Evolutionary conservation across 2,113 vertebrate genomes (phyloP).

Genomic region (Myrmecobius fasciatus): DNA sequence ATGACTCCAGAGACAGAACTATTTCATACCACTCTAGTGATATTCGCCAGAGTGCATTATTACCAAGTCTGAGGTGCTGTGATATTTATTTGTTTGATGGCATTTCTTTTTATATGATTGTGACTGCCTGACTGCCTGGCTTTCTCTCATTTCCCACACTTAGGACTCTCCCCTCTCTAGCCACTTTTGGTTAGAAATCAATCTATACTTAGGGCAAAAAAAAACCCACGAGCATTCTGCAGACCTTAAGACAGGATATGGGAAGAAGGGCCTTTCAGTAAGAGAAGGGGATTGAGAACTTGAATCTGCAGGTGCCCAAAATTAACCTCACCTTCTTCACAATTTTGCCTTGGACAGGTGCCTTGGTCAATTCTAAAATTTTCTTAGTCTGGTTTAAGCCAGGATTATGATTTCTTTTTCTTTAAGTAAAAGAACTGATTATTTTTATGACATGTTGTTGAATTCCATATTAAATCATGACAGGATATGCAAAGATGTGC

Average conservation of each 20-base stretch:
- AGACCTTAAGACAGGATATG: neutral
- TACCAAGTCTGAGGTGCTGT: neutral
- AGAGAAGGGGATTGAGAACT: neutral
- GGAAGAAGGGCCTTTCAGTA: neutral
- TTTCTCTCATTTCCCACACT: neutral
- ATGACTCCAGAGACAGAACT: neutral
- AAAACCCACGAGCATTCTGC: neutral
- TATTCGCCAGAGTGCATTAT: neutral
- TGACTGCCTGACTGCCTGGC: neutral
- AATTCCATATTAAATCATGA: conserved; percentile 72
- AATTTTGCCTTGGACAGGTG: neutral
- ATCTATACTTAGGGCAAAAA: neutral
- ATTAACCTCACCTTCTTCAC: neutral
- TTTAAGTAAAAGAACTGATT: conserved; percentile 55
- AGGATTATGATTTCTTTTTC: conserved; percentile 61
- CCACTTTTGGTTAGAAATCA: neutral
- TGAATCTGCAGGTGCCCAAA: neutral
- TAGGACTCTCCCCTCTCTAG: neutral
- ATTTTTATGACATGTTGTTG: conserved; percentile 63
- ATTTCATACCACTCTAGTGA: neutral
- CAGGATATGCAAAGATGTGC: conserved; percentile 33
- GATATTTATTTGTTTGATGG: neutral
- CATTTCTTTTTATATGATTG: neutral
- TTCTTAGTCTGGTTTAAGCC: conserved; percentile 25
- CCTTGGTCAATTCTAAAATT: conserved; percentile 41